These are phyloP conservation scores for Ceratotherium simum DNA, from an alignment of 2,113 vertebrate species.

Conservation along the genomic window DNA sequence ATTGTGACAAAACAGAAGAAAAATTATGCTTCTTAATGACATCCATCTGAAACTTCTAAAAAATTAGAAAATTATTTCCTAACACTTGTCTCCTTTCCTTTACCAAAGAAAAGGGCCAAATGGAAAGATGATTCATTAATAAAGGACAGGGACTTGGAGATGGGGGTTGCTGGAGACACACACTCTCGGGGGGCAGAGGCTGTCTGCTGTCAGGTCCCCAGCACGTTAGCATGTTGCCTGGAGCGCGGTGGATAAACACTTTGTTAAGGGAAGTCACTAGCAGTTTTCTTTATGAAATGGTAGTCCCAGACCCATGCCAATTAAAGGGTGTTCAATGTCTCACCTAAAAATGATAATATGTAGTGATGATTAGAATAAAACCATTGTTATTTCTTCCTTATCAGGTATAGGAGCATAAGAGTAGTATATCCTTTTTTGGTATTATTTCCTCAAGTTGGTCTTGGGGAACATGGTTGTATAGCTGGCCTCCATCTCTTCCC, in stretches of 20 bases:
- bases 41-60: background rate
- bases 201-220: rapidly evolving
- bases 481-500: background rate
- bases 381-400: background rate
- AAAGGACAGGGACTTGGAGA: background rate
- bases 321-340: background rate
- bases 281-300: background rate
- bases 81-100: background rate
- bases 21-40: background rate
- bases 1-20: conserved; percentile 36
- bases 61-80: background rate
- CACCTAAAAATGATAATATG: background rate
- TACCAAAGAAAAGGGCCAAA: background rate
- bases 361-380: background rate
- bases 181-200: background rate
- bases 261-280: background rate
- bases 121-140: background rate
- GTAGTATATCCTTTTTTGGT: background rate
- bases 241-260: rapidly evolving
- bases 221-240: rapidly evolving
- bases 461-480: background rate
- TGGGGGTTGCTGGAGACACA: background rate
- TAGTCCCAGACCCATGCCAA: background rate
- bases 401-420: no score
- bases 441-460: background rate